A percentile compares a stretch with the other conserved stretches of the same genome.
These are phyloP conservation scores for Microplitis demolitor DNA, from an alignment of 1,140 invertebrate genomes.

Conservation along the genomic window DNA sequence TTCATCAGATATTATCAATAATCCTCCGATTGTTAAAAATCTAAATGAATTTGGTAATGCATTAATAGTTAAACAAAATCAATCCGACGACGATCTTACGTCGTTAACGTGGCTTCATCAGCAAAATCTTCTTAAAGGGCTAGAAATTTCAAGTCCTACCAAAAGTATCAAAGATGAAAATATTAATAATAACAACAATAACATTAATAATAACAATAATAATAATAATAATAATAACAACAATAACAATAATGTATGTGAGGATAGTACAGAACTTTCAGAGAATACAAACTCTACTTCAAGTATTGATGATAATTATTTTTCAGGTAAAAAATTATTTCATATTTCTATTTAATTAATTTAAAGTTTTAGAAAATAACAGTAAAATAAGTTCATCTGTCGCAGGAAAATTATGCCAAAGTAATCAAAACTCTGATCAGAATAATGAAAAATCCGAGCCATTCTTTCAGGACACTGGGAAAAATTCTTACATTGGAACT, in stretches of 20 bases:
- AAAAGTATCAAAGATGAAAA: slow-evolving; percentile 52
- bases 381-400: slow-evolving; percentile 37
- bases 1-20: slow-evolving; percentile 28
- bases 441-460: slow-evolving; percentile 40
- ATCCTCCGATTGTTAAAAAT: slow-evolving; percentile 33
- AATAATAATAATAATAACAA: slow-evolving; percentile 28
- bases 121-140: slow-evolving; percentile 84
- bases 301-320: slow-evolving; percentile 54
- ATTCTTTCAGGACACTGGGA: slow-evolving; percentile 41
- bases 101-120: slow-evolving; percentile 90
- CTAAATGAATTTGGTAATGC: slow-evolving; percentile 28
- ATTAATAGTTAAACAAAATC: slow-evolving; percentile 38
- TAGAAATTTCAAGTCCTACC: slow-evolving; percentile 52
- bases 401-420: slow-evolving; percentile 33
- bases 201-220: slow-evolving; percentile 48
- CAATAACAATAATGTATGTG: slow-evolving; percentile 53
- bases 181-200: slow-evolving; percentile 49
- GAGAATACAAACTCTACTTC: slow-evolving; percentile 54
- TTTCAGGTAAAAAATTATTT: slow-evolving; percentile 44
- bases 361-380: slow-evolving; percentile 42
- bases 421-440: slow-evolving; percentile 40
- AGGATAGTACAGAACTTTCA: slow-evolving; percentile 50
- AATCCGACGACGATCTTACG: slow-evolving; percentile 83
- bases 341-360: not conserved
- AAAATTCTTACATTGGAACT: slow-evolving; percentile 41